Evolutionary conservation across 2,113 vertebrate genomes (phyloP).

Genomic region (Vimba vimba): DNA sequence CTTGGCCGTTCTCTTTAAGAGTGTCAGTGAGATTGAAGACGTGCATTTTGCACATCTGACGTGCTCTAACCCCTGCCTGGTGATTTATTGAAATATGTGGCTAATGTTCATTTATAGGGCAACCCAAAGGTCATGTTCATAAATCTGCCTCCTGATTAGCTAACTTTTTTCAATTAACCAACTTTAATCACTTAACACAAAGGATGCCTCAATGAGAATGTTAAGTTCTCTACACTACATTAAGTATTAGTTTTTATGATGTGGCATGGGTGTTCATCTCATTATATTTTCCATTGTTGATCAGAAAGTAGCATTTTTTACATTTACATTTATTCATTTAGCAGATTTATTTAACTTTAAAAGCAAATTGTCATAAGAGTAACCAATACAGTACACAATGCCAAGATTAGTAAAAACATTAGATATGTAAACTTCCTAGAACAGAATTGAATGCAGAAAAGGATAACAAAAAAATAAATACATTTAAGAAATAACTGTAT

Average conservation of each 20-base stretch:
- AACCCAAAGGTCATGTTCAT: constrained; percentile 54
- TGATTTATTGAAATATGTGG: constrained; percentile 41
- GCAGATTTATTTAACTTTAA: background rate
- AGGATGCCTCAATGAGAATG: background rate
- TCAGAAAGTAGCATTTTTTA: background rate
- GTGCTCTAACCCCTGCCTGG: background rate
- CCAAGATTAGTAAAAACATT: background rate
- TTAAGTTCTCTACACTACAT: background rate
- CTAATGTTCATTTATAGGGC: constrained; percentile 42
- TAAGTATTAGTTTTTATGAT: background rate
- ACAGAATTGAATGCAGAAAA: background rate
- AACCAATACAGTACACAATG: background rate
- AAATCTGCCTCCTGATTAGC: constrained; percentile 54
- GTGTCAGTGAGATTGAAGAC: constrained; percentile 12
- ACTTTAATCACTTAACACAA: constrained; percentile 24
- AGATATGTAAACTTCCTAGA: background rate
- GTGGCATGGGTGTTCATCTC: too few relatives aligned
- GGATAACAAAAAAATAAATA: background rate
- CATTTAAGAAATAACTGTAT: too few relatives aligned
- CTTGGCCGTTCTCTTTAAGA: background rate
- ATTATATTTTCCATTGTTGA: background rate
- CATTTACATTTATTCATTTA: background rate
- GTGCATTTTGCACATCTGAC: constrained; percentile 23
- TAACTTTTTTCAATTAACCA: constrained; percentile 51
- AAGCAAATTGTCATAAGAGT: background rate